Evolutionary conservation across 2,888 invertebrate genomes (phyloP).

Genomic region (Chrysodeixis includens): DNA sequence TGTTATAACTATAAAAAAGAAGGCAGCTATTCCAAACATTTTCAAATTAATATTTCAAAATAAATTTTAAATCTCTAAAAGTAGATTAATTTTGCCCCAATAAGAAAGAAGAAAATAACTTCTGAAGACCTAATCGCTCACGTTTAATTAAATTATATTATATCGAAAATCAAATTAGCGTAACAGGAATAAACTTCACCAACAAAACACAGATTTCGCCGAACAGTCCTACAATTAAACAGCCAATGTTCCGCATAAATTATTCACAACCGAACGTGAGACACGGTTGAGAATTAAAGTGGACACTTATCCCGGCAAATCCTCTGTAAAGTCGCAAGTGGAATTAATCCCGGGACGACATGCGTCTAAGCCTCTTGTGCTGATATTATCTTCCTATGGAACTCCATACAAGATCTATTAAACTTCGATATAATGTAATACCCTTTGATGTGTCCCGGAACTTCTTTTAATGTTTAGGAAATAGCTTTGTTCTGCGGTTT

Average conservation of each 20-base stretch:
- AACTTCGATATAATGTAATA: neutral
- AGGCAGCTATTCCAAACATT: too few relatives aligned
- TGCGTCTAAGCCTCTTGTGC: slow-evolving; percentile 44
- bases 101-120: too few relatives aligned
- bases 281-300: slow-evolving; percentile 24
- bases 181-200: neutral
- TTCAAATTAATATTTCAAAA: too few relatives aligned
- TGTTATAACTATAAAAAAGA: too few relatives aligned
- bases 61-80: too few relatives aligned
- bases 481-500: too few relatives aligned
- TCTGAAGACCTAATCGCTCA: too few relatives aligned
- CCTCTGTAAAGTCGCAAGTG: slow-evolving; percentile 30
- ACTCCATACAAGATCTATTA: neutral
- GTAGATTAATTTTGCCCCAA: too few relatives aligned
- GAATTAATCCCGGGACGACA: slow-evolving; percentile 37
- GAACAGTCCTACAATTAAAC: neutral
- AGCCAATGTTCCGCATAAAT: slow-evolving; percentile 11
- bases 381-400: slow-evolving; percentile 19
- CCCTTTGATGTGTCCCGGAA: neutral
- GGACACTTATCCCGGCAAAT: slow-evolving; percentile 41
- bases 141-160: too few relatives aligned
- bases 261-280: slow-evolving; percentile 14
- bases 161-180: too few relatives aligned
- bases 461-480: too few relatives aligned
- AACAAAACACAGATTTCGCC: neutral